Base-by-base conservation (phyloP, 2,797 vertebrate species). In the Betta splendens region DNA sequence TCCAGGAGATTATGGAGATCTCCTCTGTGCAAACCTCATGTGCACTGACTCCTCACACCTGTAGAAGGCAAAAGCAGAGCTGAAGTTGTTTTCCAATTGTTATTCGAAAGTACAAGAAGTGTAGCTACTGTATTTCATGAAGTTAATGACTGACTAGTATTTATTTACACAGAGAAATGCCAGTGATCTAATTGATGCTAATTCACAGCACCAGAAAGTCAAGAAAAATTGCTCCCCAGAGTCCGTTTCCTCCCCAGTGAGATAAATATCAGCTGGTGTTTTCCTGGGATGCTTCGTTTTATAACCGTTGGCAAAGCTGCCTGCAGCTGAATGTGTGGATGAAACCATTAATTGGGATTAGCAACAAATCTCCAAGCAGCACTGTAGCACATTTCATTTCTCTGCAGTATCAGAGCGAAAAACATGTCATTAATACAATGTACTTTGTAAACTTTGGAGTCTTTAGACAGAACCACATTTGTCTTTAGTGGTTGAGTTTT, bases 1-100 rank as follows among this genome's bases (percentile, higher is more conserved):
- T 51, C 26, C 33, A 47, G 36, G 47, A 56, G 61, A 75, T 69
- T 54, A 64, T 65, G 44, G 17, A 70, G 28, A 66, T 62, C 42
- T 54, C 15, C 20, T 37, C 16, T 15, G 37, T 33, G 23, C 26
- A 38, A 21, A 36, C 28, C 62, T 22, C 1, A 38, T 37, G 3
- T 46, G 39, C 33, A 40, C 52, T 26, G 35, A 40, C 32, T 59
- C 57, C 13, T 42, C 16, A 47, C 9, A 52, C 48, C 13, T 40
- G 51, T 18, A 52, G 33, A 28, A 2, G n/a, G 31, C 26, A 28
- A 21, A 0, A 56, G 33, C 18, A 45, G 39, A 1, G 33, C 40
- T 46, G 58, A 36, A 35, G 59, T 38, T 39, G 40, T 56, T 56
- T 73, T n/a, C n/a, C n/a, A n/a, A n/a, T n/a, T n/a, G n/a, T n/a